These are phyloP conservation scores for Melanostoma mellinum DNA, from an alignment of 2,888 invertebrate genomes.

Conservation along the genomic window DNA sequence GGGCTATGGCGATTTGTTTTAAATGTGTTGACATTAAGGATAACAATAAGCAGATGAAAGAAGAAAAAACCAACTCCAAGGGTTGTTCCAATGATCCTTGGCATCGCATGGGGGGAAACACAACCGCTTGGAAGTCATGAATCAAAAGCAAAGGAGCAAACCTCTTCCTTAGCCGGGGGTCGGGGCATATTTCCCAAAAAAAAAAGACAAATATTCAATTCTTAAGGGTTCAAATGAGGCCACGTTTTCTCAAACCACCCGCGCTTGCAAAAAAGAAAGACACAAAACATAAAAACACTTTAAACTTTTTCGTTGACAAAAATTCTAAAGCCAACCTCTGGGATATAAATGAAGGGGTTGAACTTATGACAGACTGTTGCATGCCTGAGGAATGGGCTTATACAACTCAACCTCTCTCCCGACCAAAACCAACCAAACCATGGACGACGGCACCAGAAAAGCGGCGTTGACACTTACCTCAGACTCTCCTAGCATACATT, in stretches of 20 bases:
- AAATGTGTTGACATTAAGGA: constrained; percentile 73
- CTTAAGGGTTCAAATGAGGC: constrained; percentile 58
- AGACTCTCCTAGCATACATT: background rate
- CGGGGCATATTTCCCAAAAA: too few species aligned
- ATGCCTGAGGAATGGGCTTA: constrained; percentile 37
- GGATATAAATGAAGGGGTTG: constrained; percentile 49
- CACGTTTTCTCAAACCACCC: constrained; percentile 36
- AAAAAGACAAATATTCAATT: constrained; percentile 53
- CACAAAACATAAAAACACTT: constrained; percentile 46
- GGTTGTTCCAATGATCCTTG: constrained; percentile 39
- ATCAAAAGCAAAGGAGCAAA: constrained; percentile 62
- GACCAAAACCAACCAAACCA: constrained; percentile 58
- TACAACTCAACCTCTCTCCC: constrained; percentile 10
- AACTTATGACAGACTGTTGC: constrained; percentile 72
- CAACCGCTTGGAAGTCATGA: constrained; percentile 65
- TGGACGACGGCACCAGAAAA: constrained; percentile 68
- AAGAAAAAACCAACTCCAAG: constrained; percentile 36
- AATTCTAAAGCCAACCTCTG: background rate
- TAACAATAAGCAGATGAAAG: constrained; percentile 66
- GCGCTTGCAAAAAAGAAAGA: constrained; percentile 24
- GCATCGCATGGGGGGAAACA: constrained; percentile 18
- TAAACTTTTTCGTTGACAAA: constrained; percentile 66
- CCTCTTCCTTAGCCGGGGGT: background rate
- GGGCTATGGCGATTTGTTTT: constrained; percentile 65
- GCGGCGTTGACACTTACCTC: constrained; percentile 66